Evolutionary conservation across 2,113 vertebrate species (phyloP).

Genomic region (Pyrgilauda ruficollis): DNA sequence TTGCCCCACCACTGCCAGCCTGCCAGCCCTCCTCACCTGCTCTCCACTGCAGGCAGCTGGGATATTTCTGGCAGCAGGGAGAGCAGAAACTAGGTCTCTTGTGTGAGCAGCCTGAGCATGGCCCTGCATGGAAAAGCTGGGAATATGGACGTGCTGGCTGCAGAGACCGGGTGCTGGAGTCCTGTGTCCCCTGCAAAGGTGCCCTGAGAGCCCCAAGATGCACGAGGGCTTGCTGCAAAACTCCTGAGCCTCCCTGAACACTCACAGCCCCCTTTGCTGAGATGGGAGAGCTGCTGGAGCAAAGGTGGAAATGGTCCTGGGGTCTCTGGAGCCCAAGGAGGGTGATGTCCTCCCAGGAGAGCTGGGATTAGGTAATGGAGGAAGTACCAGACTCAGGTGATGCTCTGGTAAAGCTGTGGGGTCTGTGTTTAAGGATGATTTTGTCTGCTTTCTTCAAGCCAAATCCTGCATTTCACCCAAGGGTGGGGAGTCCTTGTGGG

Average conservation of each 20-base stretch:
- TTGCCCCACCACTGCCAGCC: accelerated
- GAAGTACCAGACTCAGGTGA: neutral
- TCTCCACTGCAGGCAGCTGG: neutral
- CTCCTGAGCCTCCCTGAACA: neutral
- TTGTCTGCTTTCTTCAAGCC: neutral
- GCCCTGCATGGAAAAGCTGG: neutral
- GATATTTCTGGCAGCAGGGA: neutral
- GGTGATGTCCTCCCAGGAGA: neutral
- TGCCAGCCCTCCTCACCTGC: neutral
- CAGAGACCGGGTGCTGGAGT: neutral
- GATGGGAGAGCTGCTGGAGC: neutral
- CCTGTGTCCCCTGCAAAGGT: neutral
- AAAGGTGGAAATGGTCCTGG: neutral
- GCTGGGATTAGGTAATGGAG: neutral
- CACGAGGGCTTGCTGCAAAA: neutral
- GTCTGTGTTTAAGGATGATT: neutral
- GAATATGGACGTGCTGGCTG: neutral
- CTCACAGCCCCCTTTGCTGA: neutral
- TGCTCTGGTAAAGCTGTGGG: neutral
- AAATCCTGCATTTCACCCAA: neutral
- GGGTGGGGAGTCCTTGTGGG: neutral
- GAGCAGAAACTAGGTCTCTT: slow-evolving; percentile 2
- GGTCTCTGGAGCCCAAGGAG: neutral
- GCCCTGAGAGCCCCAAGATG: neutral
- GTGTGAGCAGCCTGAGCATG: neutral